Evolutionary conservation across 2,797 vertebrate genomes (phyloP), one percentile per base, ranked within the genome.

Genomic region (Rhinella marina): DNA sequence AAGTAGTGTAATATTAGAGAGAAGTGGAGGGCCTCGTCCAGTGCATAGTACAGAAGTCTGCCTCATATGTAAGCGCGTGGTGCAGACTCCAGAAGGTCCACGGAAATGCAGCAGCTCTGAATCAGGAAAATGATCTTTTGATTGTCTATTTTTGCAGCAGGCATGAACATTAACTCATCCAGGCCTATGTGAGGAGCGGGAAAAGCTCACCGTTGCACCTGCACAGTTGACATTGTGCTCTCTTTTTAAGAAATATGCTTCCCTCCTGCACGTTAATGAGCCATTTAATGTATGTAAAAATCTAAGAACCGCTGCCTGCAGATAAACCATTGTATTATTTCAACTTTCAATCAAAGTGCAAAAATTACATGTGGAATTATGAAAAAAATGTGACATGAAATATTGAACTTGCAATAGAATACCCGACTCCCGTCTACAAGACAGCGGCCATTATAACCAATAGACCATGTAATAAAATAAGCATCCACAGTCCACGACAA

Each of bases 201-300:
- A 72, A 57, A 73, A 1, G 56, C 56, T 81, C 32, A 25, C 29
- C 16, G 54, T 56, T 59, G 66, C 66, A 23, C 82, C 52, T 73
- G 82, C 70, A 84, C 14, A 84, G 54, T 27, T 84, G 70, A 76
- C 82, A 76, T 62, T 84, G 76, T 84, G 70, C 54, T 84, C 70
- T 50, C 21, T 23, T 61, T 76, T 41, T 62, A 41, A 75, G 70
- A 76, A 75, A 61, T 73, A 59, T 32, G 68, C 82, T 32, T 73
- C 82, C 50, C 59, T 56, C 19, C 68, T 73, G 62, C 21, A 59
- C 11, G 68, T 41, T 84, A 84, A 84, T 76, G 56, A 84, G 82
- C 54, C 68, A 84, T 59, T 61, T 25, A 75, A 75, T 76, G 82
- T 32, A 84, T 75, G 27, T 75, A 27, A 76, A 56, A 61, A 76